These are phyloP conservation scores for Channa maculata DNA, from an alignment of 2,113 vertebrate genomes.

Conservation along the genomic window DNA sequence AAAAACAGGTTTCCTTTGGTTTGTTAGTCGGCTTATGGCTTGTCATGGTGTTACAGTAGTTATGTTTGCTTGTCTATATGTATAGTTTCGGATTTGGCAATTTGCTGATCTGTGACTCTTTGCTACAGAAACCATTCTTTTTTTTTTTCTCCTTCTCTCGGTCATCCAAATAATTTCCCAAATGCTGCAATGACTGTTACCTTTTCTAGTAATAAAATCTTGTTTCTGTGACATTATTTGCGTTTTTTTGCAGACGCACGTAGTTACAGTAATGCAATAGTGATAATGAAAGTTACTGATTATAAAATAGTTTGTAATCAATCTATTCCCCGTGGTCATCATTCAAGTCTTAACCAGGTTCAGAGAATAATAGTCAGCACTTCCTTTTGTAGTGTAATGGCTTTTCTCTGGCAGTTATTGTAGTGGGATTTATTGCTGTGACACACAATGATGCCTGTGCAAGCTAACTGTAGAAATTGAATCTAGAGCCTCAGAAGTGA, in stretches of 20 bases:
- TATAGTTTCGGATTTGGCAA: neutral
- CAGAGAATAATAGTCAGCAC: neutral
- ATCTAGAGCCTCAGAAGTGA: slow-evolving; percentile 36
- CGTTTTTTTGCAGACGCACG: neutral
- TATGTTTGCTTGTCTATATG: neutral
- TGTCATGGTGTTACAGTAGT: neutral
- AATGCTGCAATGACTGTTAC: neutral
- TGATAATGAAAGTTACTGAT: slow-evolving; percentile 7
- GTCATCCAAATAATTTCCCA: too few species aligned
- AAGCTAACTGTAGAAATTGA: slow-evolving; percentile 17
- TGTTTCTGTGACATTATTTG: neutral
- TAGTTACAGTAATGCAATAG: neutral
- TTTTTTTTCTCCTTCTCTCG: too few species aligned
- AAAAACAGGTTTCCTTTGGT: too few species aligned
- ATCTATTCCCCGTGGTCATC: neutral
- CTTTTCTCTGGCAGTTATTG: slow-evolving; percentile 23
- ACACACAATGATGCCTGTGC: slow-evolving; percentile 1
- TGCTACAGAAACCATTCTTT: too few species aligned
- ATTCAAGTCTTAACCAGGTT: neutral
- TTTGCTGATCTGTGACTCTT: neutral
- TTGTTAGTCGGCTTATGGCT: neutral
- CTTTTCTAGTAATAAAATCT: neutral
- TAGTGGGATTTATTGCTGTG: neutral
- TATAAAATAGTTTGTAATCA: slow-evolving; percentile 16
- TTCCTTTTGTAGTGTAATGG: slow-evolving; percentile 7